A percentile compares a stretch with the other conserved stretches of the same genome.
Conservation (phyloP, 2,113 vertebrate genomes). For the Nibea albiflora region DNA sequence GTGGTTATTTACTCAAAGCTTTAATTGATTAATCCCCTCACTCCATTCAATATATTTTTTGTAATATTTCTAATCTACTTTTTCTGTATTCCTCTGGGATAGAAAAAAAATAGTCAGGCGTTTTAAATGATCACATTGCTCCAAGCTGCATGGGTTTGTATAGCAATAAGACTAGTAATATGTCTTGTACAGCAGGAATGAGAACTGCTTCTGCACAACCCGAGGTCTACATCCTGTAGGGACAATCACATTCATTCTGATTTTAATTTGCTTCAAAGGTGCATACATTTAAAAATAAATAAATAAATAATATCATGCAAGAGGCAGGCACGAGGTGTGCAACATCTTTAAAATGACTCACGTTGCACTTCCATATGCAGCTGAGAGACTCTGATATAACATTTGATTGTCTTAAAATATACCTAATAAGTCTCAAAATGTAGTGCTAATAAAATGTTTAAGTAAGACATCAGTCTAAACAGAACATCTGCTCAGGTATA, state of each 20-base stretch:
- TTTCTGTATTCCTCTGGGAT: slow-evolving; percentile 52
- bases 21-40: slow-evolving; percentile 77
- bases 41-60: slow-evolving; percentile 58
- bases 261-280: slow-evolving; percentile 33
- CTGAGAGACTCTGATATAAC: neutral
- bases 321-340: neutral
- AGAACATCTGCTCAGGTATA: slow-evolving; percentile 30
- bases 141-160: slow-evolving; percentile 26
- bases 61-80: slow-evolving; percentile 67
- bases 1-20: slow-evolving; percentile 72
- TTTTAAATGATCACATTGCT: slow-evolving; percentile 62
- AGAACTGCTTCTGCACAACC: slow-evolving; percentile 9
- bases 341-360: neutral
- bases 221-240: slow-evolving; percentile 13
- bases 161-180: slow-evolving; percentile 48
- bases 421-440: neutral
- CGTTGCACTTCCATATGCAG: neutral
- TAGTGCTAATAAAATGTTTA: slow-evolving; percentile 3
- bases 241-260: slow-evolving; percentile 19
- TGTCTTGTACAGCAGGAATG: slow-evolving; percentile 26
- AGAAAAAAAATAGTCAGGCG: slow-evolving; percentile 19
- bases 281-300: neutral
- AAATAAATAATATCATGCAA: neutral
- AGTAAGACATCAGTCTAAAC: slow-evolving; percentile 8
- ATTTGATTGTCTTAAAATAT: neutral